phyloP scores from a whole-genome alignment of 1,140 invertebrate genomes.

The Telenomus remus region DNA sequence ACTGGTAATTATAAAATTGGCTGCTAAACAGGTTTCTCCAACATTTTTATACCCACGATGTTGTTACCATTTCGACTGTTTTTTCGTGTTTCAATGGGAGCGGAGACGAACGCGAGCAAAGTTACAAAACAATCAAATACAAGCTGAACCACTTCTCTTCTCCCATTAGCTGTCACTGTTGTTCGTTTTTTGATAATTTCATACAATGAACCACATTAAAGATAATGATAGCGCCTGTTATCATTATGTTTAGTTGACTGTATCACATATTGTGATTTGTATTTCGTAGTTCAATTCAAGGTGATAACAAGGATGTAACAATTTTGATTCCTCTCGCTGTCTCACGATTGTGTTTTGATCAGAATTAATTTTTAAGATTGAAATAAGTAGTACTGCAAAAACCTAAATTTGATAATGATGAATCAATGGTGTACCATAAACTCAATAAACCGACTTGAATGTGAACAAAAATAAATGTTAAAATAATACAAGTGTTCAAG shows the following conservation, averaged over 20 bases:
- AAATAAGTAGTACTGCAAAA: too few species aligned
- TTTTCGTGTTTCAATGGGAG: conserved; percentile 40
- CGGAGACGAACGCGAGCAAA: conserved; percentile 13
- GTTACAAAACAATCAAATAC: too few species aligned
- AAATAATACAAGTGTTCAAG: conserved; percentile 55
- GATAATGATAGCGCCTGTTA: conserved; percentile 41
- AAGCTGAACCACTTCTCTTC: conserved; percentile 22
- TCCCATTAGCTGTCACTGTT: conserved; percentile 31
- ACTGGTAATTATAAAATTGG: conserved; percentile 40
- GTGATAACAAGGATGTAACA: conserved; percentile 21
- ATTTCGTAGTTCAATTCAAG: conserved; percentile 9
- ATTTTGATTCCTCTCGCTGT: too few species aligned
- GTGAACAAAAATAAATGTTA: conserved; percentile 21
- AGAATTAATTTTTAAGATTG: too few species aligned
- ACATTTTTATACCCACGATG: conserved; percentile 45
- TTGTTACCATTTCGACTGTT: conserved; percentile 31
- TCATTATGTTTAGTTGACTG: conserved; percentile 34
- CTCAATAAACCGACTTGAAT: too few species aligned
- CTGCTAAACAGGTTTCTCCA: conserved; percentile 56
- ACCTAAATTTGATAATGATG: too few species aligned
- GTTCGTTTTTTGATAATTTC: conserved; percentile 37
- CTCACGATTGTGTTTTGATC: too few species aligned
- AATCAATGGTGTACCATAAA: too few species aligned
- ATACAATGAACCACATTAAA: conserved; percentile 8
- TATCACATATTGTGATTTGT: conserved; percentile 51